Percentiles rank a stretch among this genome's conserved stretches.
Conservation (phyloP, 2,797 vertebrate genomes). For the Pangasius djambal region DNA sequence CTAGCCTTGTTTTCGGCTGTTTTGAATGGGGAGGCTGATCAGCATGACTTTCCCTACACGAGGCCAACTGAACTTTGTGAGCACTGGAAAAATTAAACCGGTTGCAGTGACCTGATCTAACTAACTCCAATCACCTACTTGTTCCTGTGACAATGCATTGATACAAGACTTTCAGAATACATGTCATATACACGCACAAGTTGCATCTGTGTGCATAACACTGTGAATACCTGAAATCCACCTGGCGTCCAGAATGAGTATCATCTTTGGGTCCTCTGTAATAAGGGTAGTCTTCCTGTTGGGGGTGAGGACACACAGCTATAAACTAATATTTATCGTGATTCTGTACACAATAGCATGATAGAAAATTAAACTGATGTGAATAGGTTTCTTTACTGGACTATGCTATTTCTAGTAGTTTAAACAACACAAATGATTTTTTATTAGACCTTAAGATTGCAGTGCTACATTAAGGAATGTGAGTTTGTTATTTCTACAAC, state of each 20-base stretch:
- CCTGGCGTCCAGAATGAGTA: conserved; percentile 65
- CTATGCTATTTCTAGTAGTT: background rate
- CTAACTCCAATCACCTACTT: background rate
- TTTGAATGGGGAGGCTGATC: background rate
- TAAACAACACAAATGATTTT: too few relatives aligned
- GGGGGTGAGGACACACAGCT: background rate
- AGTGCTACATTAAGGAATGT: background rate
- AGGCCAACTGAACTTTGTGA: too few relatives aligned
- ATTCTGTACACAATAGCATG: background rate
- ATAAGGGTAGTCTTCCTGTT: conserved; percentile 72
- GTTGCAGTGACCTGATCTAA: too few relatives aligned
- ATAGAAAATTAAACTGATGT: background rate
- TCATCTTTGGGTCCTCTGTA: conserved; percentile 77
- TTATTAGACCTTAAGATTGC: background rate
- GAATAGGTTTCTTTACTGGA: background rate
- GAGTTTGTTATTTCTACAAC: background rate
- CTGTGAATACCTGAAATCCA: conserved; percentile 75
- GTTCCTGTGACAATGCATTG: too few relatives aligned
- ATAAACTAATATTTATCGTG: background rate
- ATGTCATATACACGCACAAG: background rate
- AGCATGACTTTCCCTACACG: background rate
- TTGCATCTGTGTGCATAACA: background rate
- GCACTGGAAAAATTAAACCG: too few relatives aligned
- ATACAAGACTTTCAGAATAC: background rate
- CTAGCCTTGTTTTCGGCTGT: background rate